Evolutionary conservation across 2,888 invertebrate species (phyloP).

Genomic region (Heteropelma amictum): DNA sequence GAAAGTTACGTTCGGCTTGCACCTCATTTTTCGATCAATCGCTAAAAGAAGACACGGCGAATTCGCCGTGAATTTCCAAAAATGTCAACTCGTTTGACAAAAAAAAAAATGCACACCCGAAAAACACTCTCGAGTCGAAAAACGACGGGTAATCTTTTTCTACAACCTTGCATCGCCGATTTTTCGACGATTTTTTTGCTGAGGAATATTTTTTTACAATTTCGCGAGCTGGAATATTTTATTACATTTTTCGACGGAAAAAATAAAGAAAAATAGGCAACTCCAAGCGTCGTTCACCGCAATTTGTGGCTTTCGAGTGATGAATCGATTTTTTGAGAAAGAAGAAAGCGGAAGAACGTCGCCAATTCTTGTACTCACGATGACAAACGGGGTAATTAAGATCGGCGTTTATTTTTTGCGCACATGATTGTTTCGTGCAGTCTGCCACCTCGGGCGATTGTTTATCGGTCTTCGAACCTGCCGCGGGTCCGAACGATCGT

Average conservation of each 20-base stretch:
- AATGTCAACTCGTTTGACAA: too few species aligned
- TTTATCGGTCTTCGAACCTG: constrained; percentile 13
- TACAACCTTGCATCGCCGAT: too few species aligned
- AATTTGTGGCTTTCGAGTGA: too few species aligned
- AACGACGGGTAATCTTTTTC: too few species aligned
- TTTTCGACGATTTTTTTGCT: not conserved
- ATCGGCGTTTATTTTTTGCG: not conserved
- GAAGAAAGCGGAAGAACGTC: too few species aligned
- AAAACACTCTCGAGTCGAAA: too few species aligned
- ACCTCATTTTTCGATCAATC: constrained; percentile 43
- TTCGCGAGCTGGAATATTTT: not conserved
- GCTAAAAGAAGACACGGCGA: not conserved
- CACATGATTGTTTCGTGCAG: not conserved
- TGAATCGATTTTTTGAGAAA: too few species aligned
- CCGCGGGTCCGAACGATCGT: too few species aligned
- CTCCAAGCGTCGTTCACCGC: too few species aligned
- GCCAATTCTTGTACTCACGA: not conserved
- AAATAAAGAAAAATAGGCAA: not conserved
- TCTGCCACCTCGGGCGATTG: not conserved
- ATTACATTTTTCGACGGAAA: too few species aligned
- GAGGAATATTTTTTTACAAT: not conserved
- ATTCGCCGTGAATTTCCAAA: too few species aligned
- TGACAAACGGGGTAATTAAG: not conserved
- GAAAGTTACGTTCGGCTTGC: constrained; percentile 51
- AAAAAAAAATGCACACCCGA: too few species aligned